These are phyloP conservation scores for Watsonalla cultraria DNA, from an alignment of 2,888 invertebrate genomes.

Conservation along the genomic window DNA sequence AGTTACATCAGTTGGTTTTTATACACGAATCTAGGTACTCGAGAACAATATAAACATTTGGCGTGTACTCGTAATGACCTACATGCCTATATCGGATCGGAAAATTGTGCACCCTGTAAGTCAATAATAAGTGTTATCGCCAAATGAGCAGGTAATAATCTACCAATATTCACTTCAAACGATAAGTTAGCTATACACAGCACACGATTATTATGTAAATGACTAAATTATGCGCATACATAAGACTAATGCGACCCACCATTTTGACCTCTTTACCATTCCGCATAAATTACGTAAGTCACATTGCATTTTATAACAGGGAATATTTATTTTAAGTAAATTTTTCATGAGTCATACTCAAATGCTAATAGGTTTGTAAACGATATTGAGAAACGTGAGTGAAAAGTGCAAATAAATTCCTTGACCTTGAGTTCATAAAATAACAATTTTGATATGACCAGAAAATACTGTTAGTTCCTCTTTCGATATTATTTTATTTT, in stretches of 20 bases:
- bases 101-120: no score
- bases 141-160: background rate
- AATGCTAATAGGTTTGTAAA: no score
- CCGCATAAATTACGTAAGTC: background rate
- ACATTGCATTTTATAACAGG: background rate
- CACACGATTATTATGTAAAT: background rate
- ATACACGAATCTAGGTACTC: no score
- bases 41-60: no score
- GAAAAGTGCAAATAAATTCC: no score
- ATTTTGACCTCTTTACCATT: background rate
- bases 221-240: conserved; percentile 1
- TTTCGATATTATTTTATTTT: background rate
- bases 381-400: no score
- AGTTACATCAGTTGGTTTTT: no score
- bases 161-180: background rate
- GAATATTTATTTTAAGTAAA: background rate
- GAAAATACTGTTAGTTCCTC: background rate
- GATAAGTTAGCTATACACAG: background rate
- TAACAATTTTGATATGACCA: no score
- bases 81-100: no score
- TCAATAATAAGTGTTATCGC: background rate
- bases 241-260: background rate
- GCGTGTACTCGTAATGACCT: no score
- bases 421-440: no score
- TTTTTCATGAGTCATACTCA: background rate